phyloP scores from a whole-genome alignment of 1,140 invertebrate genomes.

The Bombus difficillimus region DNA sequence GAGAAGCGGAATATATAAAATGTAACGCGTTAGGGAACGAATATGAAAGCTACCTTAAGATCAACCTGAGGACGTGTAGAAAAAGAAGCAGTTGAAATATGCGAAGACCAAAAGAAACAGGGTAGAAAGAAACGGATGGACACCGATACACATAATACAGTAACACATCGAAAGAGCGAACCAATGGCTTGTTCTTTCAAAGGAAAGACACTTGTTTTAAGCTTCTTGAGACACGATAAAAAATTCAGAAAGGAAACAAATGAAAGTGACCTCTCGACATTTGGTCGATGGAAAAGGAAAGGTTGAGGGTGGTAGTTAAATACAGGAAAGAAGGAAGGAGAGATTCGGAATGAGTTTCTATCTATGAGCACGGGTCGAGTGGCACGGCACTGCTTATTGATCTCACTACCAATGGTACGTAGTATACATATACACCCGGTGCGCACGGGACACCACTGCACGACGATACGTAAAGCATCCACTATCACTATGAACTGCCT shows the following conservation, averaged over 20 bases:
- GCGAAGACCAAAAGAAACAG: neutral
- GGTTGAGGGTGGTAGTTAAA: neutral
- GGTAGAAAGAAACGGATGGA: neutral
- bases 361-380: slow-evolving; percentile 66
- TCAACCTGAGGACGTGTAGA: neutral
- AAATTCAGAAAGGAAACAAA: slow-evolving; percentile 30
- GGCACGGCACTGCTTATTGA: slow-evolving; percentile 78
- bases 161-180: slow-evolving; percentile 30
- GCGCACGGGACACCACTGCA: slow-evolving; percentile 67
- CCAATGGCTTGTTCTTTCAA: slow-evolving; percentile 9
- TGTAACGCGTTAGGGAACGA: neutral
- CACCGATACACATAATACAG: neutral
- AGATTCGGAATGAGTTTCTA: slow-evolving; percentile 51
- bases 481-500: slow-evolving; percentile 35
- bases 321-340: slow-evolving; percentile 18
- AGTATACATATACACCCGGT: slow-evolving; percentile 72
- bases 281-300: neutral
- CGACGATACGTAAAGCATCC: slow-evolving; percentile 57
- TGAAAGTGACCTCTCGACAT: neutral
- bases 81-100: neutral
- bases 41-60: neutral
- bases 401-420: slow-evolving; percentile 75
- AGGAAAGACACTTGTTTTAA: slow-evolving; percentile 1
- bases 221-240: neutral
- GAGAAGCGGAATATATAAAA: neutral